These are phyloP conservation scores for Fabriciana adippe DNA, from an alignment of 2,888 invertebrate genomes.

Conservation along the genomic window DNA sequence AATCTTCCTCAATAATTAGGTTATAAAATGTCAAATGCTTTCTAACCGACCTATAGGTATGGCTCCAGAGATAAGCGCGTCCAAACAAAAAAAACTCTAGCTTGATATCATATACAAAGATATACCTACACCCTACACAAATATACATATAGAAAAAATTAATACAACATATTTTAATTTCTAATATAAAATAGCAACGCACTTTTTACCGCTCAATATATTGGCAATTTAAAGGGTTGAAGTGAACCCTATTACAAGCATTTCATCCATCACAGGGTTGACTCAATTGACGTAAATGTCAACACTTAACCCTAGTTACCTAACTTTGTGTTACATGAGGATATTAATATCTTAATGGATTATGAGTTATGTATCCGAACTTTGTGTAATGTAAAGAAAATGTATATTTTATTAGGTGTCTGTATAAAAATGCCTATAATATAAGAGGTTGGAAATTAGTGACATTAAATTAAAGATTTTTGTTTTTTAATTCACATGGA, in stretches of 20 bases:
- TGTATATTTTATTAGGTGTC: not conserved
- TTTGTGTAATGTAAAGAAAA: not conserved
- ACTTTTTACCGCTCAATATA: slow-evolving; percentile 27
- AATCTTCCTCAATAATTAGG: no score
- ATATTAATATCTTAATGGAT: slow-evolving; percentile 24
- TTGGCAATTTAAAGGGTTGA: slow-evolving; percentile 64
- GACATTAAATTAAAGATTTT: not conserved
- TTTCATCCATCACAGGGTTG: slow-evolving; percentile 71
- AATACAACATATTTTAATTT: slow-evolving; percentile 4
- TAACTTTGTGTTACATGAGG: slow-evolving; percentile 58
- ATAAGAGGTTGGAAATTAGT: not conserved
- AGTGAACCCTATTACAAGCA: slow-evolving; percentile 54
- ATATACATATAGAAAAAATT: no score
- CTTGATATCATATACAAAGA: not conserved
- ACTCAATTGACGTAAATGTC: slow-evolving; percentile 76
- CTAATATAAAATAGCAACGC: not conserved
- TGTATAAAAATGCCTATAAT: not conserved
- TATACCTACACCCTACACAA: no score
- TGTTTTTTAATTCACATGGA: not conserved
- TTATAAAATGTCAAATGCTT: no score
- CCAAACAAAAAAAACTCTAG: no score
- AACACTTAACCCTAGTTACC: slow-evolving; percentile 68
- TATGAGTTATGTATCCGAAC: not conserved
- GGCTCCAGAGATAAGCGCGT: no score
- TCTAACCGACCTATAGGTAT: no score